phyloP scores from a whole-genome alignment of 2,888 invertebrate genomes.

The Lottia scabra region DNA sequence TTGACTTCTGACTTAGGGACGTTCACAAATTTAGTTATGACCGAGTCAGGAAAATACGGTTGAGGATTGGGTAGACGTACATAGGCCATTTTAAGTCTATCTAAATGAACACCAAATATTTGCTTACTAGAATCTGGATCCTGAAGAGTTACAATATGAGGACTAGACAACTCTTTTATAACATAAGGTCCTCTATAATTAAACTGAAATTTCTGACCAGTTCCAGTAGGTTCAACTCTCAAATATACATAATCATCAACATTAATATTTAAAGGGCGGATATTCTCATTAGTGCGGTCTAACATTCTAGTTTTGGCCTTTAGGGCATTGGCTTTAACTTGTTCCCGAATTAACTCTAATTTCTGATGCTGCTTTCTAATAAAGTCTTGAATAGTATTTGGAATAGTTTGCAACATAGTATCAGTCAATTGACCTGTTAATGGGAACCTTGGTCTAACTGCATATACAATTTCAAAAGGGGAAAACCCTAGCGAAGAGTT shows the following conservation, averaged over 20 bases:
- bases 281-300: slow-evolving; percentile 3
- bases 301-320: not conserved
- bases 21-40: not conserved
- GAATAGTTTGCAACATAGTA: not conserved
- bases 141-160: not conserved
- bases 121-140: not conserved
- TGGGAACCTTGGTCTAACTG: slow-evolving; percentile 11
- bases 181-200: not conserved
- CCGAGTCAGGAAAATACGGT: not conserved
- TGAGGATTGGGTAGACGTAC: not conserved
- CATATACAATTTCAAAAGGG: slow-evolving; percentile 20
- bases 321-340: not conserved
- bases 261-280: not conserved
- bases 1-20: too few species aligned
- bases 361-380: not conserved
- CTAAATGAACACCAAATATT: not conserved
- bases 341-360: not conserved
- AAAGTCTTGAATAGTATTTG: not conserved
- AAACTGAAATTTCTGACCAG: not conserved
- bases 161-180: not conserved
- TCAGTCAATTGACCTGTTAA: slow-evolving; percentile 9
- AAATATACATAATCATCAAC: slow-evolving; percentile 13
- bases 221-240: not conserved
- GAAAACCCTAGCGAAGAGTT: slow-evolving; percentile 13
- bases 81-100: slow-evolving; percentile 6